Evolutionary conservation across 2,797 vertebrate genomes (phyloP).

Genomic region (Platyrinchus mystaceus): DNA sequence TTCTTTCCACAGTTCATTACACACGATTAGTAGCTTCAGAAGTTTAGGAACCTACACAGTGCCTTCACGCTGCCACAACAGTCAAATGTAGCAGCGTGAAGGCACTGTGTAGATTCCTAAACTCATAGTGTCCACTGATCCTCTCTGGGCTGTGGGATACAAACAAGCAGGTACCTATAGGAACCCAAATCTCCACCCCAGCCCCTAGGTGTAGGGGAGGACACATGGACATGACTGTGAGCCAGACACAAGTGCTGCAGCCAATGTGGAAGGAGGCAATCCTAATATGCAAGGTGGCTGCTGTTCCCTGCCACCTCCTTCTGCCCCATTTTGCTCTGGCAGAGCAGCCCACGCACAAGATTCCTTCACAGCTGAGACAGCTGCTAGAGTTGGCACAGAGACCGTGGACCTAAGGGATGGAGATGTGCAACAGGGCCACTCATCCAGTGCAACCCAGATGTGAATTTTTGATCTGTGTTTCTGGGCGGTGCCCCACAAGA

Average conservation of each 20-base stretch:
- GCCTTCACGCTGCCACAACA: neutral
- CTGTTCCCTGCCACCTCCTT: neutral
- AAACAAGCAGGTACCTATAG: accelerated
- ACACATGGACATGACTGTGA: accelerated
- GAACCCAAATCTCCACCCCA: neutral
- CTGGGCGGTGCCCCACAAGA: neutral
- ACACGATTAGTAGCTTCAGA: neutral
- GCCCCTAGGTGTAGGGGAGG: neutral
- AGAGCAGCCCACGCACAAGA: neutral
- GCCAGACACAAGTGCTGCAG: neutral
- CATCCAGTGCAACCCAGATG: neutral
- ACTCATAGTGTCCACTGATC: neutral
- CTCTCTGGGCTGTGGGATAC: neutral
- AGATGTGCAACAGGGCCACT: neutral
- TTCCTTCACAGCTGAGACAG: neutral
- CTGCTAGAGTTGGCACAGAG: neutral
- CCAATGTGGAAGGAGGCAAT: neutral
- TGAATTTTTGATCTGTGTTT: neutral
- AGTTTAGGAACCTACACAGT: neutral
- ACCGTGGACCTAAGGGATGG: neutral
- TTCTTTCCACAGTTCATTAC: neutral
- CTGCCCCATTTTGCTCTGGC: neutral
- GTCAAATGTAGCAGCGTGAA: neutral
- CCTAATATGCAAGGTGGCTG: neutral
- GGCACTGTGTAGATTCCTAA: neutral